Evolutionary conservation across 1,140 invertebrate genomes (phyloP).

Genomic region (Colletes gigas): DNA sequence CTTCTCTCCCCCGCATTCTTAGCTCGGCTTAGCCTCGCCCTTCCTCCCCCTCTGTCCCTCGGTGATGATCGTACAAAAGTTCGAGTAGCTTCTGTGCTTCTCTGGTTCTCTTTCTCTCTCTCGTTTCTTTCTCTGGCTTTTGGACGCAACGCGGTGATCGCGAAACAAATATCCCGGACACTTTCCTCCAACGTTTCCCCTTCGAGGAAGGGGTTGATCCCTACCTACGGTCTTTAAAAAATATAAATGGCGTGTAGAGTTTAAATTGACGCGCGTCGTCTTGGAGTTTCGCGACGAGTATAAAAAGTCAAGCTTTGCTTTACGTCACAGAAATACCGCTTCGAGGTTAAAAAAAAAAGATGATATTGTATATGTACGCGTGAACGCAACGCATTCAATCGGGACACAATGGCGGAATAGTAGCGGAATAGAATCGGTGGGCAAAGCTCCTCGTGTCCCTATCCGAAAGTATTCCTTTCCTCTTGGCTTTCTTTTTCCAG

Average conservation of each 20-base stretch:
- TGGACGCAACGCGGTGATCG: not conserved
- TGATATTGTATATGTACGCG: no score
- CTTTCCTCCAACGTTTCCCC: no score
- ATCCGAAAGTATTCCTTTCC: not conserved
- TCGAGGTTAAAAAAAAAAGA: no score
- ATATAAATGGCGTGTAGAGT: no score
- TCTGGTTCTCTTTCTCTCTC: constrained; percentile 6
- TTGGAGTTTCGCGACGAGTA: no score
- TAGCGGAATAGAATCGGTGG: no score
- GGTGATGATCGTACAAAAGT: constrained; percentile 42
- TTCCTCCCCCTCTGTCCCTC: constrained; percentile 43
- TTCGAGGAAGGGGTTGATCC: not conserved
- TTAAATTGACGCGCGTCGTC: no score
- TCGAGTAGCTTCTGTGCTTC: constrained; percentile 42
- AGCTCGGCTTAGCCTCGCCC: constrained; percentile 59
- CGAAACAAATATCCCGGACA: not conserved
- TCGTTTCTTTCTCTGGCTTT: constrained; percentile 9
- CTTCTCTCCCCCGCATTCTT: constrained; percentile 69
- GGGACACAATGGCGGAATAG: no score
- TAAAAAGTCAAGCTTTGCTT: no score
- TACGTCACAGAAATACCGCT: no score
- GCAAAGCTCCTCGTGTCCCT: no score
- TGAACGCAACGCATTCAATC: no score
- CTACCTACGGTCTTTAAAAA: not conserved
- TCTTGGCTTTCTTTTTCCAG: constrained; percentile 15